phyloP scores from a whole-genome alignment of 2,113 vertebrate genomes.

The Serinus canaria region DNA sequence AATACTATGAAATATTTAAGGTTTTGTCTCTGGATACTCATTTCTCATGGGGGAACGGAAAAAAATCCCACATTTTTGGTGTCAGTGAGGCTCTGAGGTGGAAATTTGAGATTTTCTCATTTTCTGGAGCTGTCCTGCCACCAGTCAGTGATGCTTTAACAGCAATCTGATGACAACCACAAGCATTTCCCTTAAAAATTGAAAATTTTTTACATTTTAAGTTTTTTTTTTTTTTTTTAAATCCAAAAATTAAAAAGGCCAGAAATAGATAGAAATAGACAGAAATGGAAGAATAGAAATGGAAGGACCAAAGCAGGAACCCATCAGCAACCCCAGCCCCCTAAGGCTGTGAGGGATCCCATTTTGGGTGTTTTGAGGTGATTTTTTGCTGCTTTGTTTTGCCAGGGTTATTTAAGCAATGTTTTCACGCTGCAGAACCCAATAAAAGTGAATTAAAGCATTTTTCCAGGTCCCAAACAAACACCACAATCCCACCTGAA shows the following conservation, averaged over 20 bases:
- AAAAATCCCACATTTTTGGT: background rate
- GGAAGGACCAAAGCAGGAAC: background rate
- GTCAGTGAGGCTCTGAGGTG: background rate
- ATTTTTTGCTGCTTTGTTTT: background rate
- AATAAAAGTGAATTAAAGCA: background rate
- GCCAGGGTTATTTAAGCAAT: rapidly evolving
- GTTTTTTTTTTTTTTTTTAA: background rate
- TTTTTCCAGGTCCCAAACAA: background rate
- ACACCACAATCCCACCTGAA: rapidly evolving
- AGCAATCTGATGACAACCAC: background rate
- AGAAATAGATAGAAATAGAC: background rate
- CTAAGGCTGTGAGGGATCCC: background rate
- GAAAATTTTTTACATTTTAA: background rate
- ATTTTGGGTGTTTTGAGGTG: background rate
- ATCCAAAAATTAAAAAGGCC: background rate
- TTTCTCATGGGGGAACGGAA: background rate
- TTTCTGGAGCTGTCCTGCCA: background rate
- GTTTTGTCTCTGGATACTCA: background rate
- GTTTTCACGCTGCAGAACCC: background rate
- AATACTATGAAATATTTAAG: background rate
- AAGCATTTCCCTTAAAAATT: background rate
- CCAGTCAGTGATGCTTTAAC: background rate
- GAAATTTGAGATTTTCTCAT: background rate
- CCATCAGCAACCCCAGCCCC: background rate
- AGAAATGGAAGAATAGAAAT: background rate